Evolutionary conservation across 2,113 vertebrate genomes (phyloP), one percentile per base, ranked within the genome.

Genomic region (Crotalus horridus): DNA sequence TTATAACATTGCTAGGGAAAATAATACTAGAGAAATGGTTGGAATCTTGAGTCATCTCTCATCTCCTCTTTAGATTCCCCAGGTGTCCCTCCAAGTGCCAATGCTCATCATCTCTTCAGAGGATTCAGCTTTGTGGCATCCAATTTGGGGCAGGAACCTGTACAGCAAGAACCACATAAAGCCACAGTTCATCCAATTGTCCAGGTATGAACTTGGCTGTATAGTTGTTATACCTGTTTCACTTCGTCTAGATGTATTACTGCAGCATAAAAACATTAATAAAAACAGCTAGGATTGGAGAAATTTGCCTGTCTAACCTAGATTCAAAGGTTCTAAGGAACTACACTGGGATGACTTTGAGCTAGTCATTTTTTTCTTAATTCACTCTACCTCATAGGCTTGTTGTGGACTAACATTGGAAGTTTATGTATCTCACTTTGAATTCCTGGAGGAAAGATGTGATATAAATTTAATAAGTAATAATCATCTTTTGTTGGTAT

Each of bases 111-210:
- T 95, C 96, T 99, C 96, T 99, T 99, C 96, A 97, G 99, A 92
- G 99, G 99, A 61, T 99, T 99, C 98, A 99, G 99, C 85, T 99
- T 99, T 1, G 98, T 99, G 55, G 99, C 99, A 85, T 98, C 98
- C 6, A 99, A 96, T 96, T 98, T 98, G 96, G 98, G 94, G 89
- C 98, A 98, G 94, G 99, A 99, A 92, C 97, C 97, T 89, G 94
- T 97, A 0, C 98, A 97, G 64, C 97, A 97, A 33, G 98, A 98
- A 1, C 85, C 89, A 33, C 97, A 96, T 90, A 97, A 95, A 93
- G 98, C 95, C 89, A 95, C 97, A 0, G 97, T 98, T 21, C 98
- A 98, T 94, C 98, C 99, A 1, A 98, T 99, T n/a, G 98, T 99
- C 90, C 98, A 99, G 99, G 99, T 99, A 97, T 85, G 86, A 64